Evolutionary conservation across 2,113 vertebrate genomes (phyloP), one percentile per base, ranked within the genome.

Genomic region (Rhizomys pruinosus): DNA sequence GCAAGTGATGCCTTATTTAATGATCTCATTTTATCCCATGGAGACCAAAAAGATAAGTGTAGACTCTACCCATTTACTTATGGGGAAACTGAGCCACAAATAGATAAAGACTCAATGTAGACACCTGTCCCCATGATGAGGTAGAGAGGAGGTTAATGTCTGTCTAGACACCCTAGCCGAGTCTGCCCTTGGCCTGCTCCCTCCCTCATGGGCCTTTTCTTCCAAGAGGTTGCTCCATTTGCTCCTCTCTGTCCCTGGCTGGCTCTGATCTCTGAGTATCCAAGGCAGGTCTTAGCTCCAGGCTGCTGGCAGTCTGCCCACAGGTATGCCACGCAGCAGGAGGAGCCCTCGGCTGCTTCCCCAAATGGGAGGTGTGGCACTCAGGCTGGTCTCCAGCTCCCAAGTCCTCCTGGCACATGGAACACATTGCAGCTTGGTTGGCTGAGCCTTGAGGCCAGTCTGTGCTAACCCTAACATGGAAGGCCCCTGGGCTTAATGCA

Each of bases 101-200:
- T 32, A 20, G 25, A 13, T 64, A 17, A 59, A 87, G 57, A 72
- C 29, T 20, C 72, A 42, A 0, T 37, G 34, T 47, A 47, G 84
- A 47, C 68, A 57, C 16, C 57, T 63, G 29, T 19, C 12, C 27
- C 16, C 0, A 0, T 7, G 13, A 15, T 12, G 13, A 29, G 52
- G 86, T 12, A 12, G 29, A 80, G 42, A 13, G 8, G 34, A 37
- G 4, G 86, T 2, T 39, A 74, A 87, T 96, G 93, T 95, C 96
- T 97, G 95, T 81, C 97, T 69, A 77, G 92, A 96, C 96, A n/a
- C n/a, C n/a, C n/a, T n/a, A 94, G 39, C 52, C 13, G 1, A 22
- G 61, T 63, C 77, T 69, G 29, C 55, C 57, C 68, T 52, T 52
- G 55, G 22, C 29, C 22, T 37, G 29, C 11, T 27, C 20, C 3